These are phyloP conservation scores for Eupleurogrammus muticus DNA, from an alignment of 2,797 vertebrate genomes.

Conservation along the genomic window DNA sequence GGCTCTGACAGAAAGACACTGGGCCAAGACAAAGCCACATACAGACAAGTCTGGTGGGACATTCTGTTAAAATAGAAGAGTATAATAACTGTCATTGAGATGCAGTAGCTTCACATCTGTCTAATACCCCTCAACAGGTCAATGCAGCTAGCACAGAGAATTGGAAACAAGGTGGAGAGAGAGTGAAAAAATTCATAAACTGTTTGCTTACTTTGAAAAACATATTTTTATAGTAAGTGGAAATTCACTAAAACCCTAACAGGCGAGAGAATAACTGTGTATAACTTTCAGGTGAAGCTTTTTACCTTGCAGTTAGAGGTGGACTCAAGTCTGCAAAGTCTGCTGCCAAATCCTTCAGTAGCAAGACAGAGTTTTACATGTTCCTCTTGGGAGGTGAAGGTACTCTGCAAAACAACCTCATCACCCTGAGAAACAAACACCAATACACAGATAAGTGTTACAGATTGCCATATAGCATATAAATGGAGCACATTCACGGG, in stretches of 20 bases:
- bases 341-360: slow-evolving; percentile 92
- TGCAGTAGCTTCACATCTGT: slow-evolving; percentile 13
- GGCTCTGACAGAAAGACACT: slow-evolving; percentile 84
- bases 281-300: background rate
- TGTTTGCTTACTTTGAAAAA: background rate
- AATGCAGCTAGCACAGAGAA: background rate
- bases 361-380: slow-evolving; percentile 93
- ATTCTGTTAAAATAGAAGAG: slow-evolving; percentile 71
- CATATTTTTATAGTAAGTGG: background rate
- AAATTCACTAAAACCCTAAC: background rate
- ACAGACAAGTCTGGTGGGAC: slow-evolving; percentile 83
- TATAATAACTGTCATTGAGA: background rate
- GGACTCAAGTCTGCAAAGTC: slow-evolving; percentile 92
- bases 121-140: background rate
- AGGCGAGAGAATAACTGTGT: background rate
- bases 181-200: background rate
- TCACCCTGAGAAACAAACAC: slow-evolving; percentile 85
- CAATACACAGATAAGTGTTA: slow-evolving; percentile 15
- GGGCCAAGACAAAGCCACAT: slow-evolving; percentile 81
- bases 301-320: slow-evolving; percentile 94
- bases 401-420: slow-evolving; percentile 93
- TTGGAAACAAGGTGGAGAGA: background rate
- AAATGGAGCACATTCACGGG: background rate
- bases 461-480: background rate
- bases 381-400: slow-evolving; percentile 87